A percentile compares a stretch with the other conserved stretches of the same genome.
Conservation (phyloP, 2,113 vertebrate genomes). For the Carassius auratus region DNA sequence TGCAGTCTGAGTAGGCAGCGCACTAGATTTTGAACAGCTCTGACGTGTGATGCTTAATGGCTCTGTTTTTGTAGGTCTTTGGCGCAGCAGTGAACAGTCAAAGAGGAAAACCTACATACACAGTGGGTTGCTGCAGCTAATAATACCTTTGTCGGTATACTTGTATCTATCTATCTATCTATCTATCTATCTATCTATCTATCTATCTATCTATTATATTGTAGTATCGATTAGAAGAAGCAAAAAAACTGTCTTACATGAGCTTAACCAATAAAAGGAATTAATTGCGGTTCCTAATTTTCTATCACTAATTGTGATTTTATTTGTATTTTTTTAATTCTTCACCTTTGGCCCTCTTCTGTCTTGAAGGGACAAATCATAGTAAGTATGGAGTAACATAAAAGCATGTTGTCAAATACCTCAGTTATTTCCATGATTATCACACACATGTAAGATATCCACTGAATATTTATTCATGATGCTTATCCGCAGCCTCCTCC, state of each 20-base stretch:
- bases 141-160: too few species aligned
- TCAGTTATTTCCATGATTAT: not conserved
- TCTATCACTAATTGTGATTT: not conserved
- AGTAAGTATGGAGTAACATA: slow-evolving; percentile 52
- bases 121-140: slow-evolving; percentile 63
- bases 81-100: slow-evolving; percentile 62
- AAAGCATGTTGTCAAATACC: not conserved
- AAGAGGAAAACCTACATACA: slow-evolving; percentile 58
- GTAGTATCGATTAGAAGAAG: not conserved
- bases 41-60: not conserved
- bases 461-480: not conserved
- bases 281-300: not conserved
- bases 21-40: not conserved
- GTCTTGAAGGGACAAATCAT: slow-evolving; percentile 55
- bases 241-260: not conserved
- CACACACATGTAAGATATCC: not conserved
- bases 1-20: not conserved
- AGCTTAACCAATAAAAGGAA: not conserved
- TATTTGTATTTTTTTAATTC: not conserved
- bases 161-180: too few species aligned
- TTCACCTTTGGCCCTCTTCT: not conserved
- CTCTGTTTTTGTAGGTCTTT: slow-evolving; percentile 66
- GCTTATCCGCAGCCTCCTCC: slow-evolving; percentile 81
- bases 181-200: not conserved
- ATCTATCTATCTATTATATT: not conserved